A percentile compares a stretch with the other conserved stretches of the same genome.
Conservation (phyloP, 2,888 invertebrate genomes). For the Drosophila kuntzei region DNA sequence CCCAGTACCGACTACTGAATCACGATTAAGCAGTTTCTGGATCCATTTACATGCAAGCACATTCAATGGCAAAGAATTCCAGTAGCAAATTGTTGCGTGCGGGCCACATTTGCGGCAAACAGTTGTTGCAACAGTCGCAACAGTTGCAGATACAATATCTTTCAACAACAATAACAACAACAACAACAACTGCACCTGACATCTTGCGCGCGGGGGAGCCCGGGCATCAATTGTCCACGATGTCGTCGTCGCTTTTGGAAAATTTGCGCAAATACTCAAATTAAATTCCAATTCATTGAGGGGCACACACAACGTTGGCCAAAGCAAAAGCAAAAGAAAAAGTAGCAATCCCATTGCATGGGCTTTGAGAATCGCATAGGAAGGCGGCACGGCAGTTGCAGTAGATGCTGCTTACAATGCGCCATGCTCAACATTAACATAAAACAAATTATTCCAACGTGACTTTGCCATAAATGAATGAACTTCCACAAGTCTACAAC, state of each 20-base stretch:
- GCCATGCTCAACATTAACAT: conserved; percentile 85
- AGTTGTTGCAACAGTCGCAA: conserved; percentile 44
- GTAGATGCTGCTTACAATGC: conserved; percentile 64
- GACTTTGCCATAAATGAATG: conserved; percentile 86
- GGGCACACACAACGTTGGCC: conserved; percentile 51
- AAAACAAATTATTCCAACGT: conserved; percentile 86
- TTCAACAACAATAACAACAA: conserved; percentile 27
- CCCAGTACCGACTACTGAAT: conserved; percentile 59
- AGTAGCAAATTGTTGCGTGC: conserved; percentile 82
- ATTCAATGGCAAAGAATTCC: conserved; percentile 68
- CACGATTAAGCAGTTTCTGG: conserved; percentile 77
- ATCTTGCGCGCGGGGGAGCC: conserved; percentile 70
- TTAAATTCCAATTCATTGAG: conserved; percentile 86
- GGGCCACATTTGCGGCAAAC: conserved; percentile 70
- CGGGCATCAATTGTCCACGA: conserved; percentile 79
- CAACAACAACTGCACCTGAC: conserved; percentile 63
- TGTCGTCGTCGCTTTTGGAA: conserved; percentile 67
- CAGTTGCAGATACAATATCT: conserved; percentile 57
- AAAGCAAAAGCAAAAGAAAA: conserved; percentile 61
- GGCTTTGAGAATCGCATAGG: conserved; percentile 60
- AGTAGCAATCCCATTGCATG: conserved; percentile 53
- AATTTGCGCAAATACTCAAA: conserved; percentile 83
- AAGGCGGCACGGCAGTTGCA: conserved; percentile 39
- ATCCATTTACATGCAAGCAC: conserved; percentile 63
- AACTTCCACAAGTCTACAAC: conserved; percentile 56